Evolutionary conservation across 1,140 invertebrate species (phyloP), one percentile per base, ranked within the genome.

Genomic region (Trichonephila clavata): DNA sequence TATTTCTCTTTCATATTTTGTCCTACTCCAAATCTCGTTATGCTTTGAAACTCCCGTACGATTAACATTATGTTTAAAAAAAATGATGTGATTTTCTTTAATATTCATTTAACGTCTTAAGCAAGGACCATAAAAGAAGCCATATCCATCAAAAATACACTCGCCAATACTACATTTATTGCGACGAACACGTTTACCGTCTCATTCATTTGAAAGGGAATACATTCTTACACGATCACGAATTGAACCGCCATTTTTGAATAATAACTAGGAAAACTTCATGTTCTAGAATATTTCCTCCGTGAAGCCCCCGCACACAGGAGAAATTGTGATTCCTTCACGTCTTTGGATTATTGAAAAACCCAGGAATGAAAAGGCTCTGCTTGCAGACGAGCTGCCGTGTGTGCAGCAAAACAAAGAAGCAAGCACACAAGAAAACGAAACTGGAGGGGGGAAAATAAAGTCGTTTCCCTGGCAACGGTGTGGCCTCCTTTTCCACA

Each of bases 401-500:
- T 50, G 0, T 32, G 27, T 27, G 16, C 32, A 32, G 27, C 71
- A 39, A 77, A 77, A 77, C 71, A 77, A 84, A 59, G 83, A 59
- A 59, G 27, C 16, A 71, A 89, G 21, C 39, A 89, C 32, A 71
- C 18, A 89, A 71, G 27, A 68, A 89, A 89, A 71, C 50, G 32
- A 50, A 71, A 89, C 32, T 43, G 39, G 21, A 50, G 61, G 61
- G 50, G n/a, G 24, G 59, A 71, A 89, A 89, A 89, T 77, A 77
- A 16, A 39, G n/a, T 57, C n/a, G 87, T 89, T 89, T 14, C 87
- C 43, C 13, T 57, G 65, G 87, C 63, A 71, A 89, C 87, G 39
- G 63, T 57, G 87, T 89, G 87, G 63, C 87, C 87, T 89, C 39
- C n/a, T 89, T 89, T 50, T 57, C n/a, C 20, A 1, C 60, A 71